A percentile compares a stretch with the other conserved stretches of the same genome.
These are phyloP conservation scores for Dinomys branickii DNA, from an alignment of 2,113 vertebrate species.

Conservation along the genomic window DNA sequence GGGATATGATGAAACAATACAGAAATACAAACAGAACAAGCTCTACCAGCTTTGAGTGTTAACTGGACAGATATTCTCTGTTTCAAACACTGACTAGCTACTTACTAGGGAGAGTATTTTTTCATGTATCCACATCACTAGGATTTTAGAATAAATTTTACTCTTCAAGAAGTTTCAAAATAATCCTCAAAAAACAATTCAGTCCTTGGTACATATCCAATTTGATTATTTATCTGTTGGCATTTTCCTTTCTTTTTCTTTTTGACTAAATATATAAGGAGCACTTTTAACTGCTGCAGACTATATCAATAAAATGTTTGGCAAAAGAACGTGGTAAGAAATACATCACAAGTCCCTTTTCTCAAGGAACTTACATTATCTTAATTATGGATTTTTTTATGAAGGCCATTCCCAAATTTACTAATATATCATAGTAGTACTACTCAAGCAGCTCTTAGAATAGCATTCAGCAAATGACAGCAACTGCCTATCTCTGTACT, in stretches of 20 bases:
- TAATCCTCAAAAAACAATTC: not conserved
- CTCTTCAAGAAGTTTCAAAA: constrained; percentile 22
- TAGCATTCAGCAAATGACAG: not conserved
- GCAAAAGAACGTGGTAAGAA: not conserved
- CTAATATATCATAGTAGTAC: not conserved
- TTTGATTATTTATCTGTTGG: not conserved
- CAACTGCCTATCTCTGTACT: not conserved
- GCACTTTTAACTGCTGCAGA: not conserved
- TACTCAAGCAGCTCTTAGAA: not conserved
- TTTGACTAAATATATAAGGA: not conserved
- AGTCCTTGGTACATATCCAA: not conserved
- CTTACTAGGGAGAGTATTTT: not conserved
- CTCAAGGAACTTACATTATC: not conserved
- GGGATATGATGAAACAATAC: not conserved
- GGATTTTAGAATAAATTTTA: not conserved
- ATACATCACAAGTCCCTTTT: not conserved
- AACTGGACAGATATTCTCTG: not conserved
- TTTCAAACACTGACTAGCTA: not conserved
- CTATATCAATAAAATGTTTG: not conserved
- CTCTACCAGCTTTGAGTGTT: not conserved
- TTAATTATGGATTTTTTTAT: not conserved
- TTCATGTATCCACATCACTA: not conserved
- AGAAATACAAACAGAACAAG: not conserved
- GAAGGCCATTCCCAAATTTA: not conserved
- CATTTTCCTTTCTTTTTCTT: not conserved